Base-by-base conservation (phyloP, 1,140 invertebrate species). In the Nasonia longicornis region DNA sequence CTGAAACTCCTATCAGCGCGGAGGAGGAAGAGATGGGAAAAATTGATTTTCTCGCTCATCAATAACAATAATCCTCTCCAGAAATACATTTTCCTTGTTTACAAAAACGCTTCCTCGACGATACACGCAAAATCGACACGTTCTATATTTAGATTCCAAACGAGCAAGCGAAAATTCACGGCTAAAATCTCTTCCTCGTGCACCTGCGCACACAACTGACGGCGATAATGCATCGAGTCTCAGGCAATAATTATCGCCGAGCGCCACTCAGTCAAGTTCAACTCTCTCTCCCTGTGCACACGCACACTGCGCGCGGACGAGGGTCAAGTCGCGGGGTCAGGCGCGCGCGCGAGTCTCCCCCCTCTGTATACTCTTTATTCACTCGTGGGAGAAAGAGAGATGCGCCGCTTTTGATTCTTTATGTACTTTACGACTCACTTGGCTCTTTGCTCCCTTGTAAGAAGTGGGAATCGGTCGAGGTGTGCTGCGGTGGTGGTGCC, bases 191-290 rank as follows among this genome's bases (percentile, higher is more conserved):
- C 48, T 52, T 58, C 26, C 64, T 14, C 20, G 2, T 31, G 8
- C 64, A 22, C 64, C 64, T 8, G 64, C 22, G 63, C 63, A 22
- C 63, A 11, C 22, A 16, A n/a, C 20, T 64, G n/a, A 64, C 12
- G 42, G 63, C 63, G 63, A n/a, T 64, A 64, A 26, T 26, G 63
- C 63, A 64, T 64, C 63, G 26, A 26, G 64, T 26, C 64, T 16
- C 22, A 11, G 7, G 64, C 64, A 67, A 67, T 67, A 67, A 67
- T 67, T 67, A 67, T 67, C 29, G 64, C 26, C 64, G 64, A 26
- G 64, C 64, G 64, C 64, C 64, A 67, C 64, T 67, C 64, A 67
- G 64, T 67, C 64, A 67, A 67, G 64, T 67, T 71, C 69, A 71
- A 38, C 66, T 42, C 38, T 42, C 38, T 42, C 38, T 42, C 38